Conservation (phyloP, 2,888 invertebrate species). For the Diachrysia chrysitis region DNA sequence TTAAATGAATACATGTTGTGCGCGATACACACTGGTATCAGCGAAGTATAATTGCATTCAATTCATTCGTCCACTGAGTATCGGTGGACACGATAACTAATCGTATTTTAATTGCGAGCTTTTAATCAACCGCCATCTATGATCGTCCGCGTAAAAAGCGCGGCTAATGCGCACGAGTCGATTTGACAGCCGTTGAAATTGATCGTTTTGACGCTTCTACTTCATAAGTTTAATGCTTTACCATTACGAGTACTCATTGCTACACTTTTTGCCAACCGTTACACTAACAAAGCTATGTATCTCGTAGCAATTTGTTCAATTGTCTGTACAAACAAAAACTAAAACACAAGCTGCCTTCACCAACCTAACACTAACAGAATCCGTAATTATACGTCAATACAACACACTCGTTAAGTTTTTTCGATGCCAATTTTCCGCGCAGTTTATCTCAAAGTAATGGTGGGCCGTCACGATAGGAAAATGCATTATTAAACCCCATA, state of each 20-base stretch:
- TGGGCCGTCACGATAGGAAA: constrained; percentile 78
- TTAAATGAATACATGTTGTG: constrained; percentile 13
- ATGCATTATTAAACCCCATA: constrained; percentile 85
- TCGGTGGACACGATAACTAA: constrained; percentile 33
- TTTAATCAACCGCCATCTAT: constrained; percentile 44
- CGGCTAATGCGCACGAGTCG: constrained; percentile 37
- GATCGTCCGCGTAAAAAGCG: constrained; percentile 42
- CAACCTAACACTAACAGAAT: constrained; percentile 43
- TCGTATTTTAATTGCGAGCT: constrained; percentile 39
- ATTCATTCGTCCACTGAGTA: constrained; percentile 28
- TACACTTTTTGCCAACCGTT: constrained; percentile 44
- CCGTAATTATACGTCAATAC: constrained; percentile 69
- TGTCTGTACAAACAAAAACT: constrained; percentile 47
- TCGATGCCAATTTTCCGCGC: constrained; percentile 77
- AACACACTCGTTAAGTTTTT: constrained; percentile 76
- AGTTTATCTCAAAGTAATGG: constrained; percentile 79
- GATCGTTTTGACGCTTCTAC: constrained; percentile 44
- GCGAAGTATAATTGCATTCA: constrained; percentile 27
- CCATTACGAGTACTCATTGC: constrained; percentile 30
- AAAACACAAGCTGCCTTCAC: constrained; percentile 36
- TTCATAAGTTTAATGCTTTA: constrained; percentile 41
- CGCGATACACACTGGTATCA: constrained; percentile 20
- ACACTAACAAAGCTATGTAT: constrained; percentile 51
- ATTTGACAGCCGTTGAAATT: constrained; percentile 49
- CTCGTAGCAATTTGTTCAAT: constrained; percentile 56